Percentiles rank a stretch among this genome's conserved stretches.
These are phyloP conservation scores for Chrysodeixis includens DNA, from an alignment of 2,888 invertebrate species.

Conservation along the genomic window DNA sequence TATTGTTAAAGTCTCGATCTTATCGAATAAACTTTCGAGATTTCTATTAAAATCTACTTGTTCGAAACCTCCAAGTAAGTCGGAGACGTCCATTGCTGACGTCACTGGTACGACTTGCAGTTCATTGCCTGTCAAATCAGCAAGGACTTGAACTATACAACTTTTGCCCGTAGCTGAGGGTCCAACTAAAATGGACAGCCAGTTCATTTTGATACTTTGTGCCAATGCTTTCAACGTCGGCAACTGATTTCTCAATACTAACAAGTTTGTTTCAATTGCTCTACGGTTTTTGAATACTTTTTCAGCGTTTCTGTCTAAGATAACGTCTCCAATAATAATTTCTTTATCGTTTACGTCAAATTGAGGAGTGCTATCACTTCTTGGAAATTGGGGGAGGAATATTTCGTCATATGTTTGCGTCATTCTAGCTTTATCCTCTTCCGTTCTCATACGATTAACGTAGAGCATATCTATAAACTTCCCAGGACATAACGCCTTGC, in stretches of 20 bases:
- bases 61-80: constrained; percentile 99
- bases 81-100: constrained; percentile 97
- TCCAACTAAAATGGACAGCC: constrained; percentile 97
- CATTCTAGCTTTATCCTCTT: constrained; percentile 93
- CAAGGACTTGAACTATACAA: constrained; percentile 92
- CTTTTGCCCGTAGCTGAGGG: constrained; percentile 94
- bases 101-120: constrained; percentile 95
- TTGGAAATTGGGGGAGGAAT: constrained; percentile 84
- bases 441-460: constrained; percentile 95
- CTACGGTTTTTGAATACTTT: constrained; percentile 78
- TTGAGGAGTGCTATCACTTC: constrained; percentile 88
- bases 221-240: constrained; percentile 93
- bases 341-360: constrained; percentile 89
- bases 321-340: constrained; percentile 91
- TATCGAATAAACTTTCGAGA: constrained; percentile 91
- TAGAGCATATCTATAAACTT: constrained; percentile 94
- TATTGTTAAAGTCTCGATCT: constrained; percentile 88
- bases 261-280: constrained; percentile 76
- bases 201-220: constrained; percentile 96
- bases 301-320: constrained; percentile 77
- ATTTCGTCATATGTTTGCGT: constrained; percentile 82
- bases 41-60: constrained; percentile 94
- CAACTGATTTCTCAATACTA: constrained; percentile 90
- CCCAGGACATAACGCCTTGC: constrained; percentile 83
- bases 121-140: constrained; percentile 92